A percentile compares a stretch with the other conserved stretches of the same genome.
phyloP scores from a whole-genome alignment of 2,797 vertebrate species.

The Gymnoscopelus microlampas region DNA sequence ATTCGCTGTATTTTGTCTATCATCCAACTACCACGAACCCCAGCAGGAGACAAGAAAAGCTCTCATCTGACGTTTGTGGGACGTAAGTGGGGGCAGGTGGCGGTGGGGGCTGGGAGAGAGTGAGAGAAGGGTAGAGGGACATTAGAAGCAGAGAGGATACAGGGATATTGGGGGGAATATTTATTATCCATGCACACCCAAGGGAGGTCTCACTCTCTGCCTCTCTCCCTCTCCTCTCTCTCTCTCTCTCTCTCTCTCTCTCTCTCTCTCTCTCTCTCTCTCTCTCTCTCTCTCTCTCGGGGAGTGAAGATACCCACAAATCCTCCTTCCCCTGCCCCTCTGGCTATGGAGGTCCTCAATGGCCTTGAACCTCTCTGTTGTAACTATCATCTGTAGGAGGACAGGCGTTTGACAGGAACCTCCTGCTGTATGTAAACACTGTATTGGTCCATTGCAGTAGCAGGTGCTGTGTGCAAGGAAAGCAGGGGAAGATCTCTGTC shows the following conservation, averaged over 20 bases:
- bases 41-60: conserved; percentile 52
- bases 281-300: too few relatives aligned
- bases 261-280: too few relatives aligned
- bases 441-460: conserved; percentile 4
- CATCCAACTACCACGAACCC: conserved; percentile 40
- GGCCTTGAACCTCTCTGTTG: conserved; percentile 45
- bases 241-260: too few relatives aligned
- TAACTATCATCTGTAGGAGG: conserved; percentile 28
- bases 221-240: too few relatives aligned
- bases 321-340: neutral
- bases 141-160: conserved; percentile 9
- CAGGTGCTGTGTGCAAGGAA: conserved; percentile 19
- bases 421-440: conserved; percentile 39
- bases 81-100: conserved; percentile 26
- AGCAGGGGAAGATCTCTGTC: conserved; percentile 30
- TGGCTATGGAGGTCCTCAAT: neutral
- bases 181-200: conserved; percentile 46
- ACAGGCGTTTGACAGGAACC: conserved; percentile 33
- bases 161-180: conserved; percentile 35
- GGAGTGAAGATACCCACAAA: conserved; percentile 12
- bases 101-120: conserved; percentile 6
- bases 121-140: too few relatives aligned
- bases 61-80: conserved; percentile 22
- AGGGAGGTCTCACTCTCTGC: conserved; percentile 34
- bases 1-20: conserved; percentile 52